Base-by-base conservation (phyloP, 2,888 invertebrate species). In the Cosmia pyralina region DNA sequence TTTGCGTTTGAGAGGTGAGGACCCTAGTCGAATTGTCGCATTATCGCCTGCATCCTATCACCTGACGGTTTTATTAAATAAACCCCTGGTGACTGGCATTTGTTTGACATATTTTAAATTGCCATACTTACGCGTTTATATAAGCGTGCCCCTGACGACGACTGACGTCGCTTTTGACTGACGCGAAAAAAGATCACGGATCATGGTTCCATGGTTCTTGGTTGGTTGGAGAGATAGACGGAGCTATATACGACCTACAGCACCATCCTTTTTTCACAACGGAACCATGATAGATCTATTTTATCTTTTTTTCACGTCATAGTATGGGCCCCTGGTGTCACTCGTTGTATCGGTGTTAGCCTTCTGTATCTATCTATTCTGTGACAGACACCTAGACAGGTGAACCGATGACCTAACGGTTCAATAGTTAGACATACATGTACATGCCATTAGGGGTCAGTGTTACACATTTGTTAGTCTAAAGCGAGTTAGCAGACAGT, bases 371-470 rank as follows among this genome's bases (percentile, higher is more conserved):
- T 15, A n/a, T 46, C 10, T 60, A 48, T 11, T 41, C 28, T 11
- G 13, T 52, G 58, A 19, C 41, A 44, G 13, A 46, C 28, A 62
- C 13, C 57, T 48, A 68, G 69, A 67, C 68, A 62, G 41, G 13
- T 53, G 62, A 81, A 59, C 69, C 50, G 65, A 72, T 75, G 66
- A 77, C 55, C 52, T 55, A 79, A 67, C 55, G 59, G 53, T 57
- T 44, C 28, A 68, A 70, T 73, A 66, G 48, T 69, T 71, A 73
- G 66, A 66, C 62, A 69, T 62, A 72, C 46, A 62, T 60, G 75
- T 76, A 69, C 77, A 76, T 57, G 63, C 46, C n/a, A 70, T 74
- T 65, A 63, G 63, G 57, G 75, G 82, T 83, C 79, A 85, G 64
- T 78, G 75, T 77, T 52, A 75, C 69, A 72, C 71, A 67, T 69